These are phyloP conservation scores for Hypena proboscidalis DNA, from an alignment of 2,888 invertebrate species.

Conservation along the genomic window DNA sequence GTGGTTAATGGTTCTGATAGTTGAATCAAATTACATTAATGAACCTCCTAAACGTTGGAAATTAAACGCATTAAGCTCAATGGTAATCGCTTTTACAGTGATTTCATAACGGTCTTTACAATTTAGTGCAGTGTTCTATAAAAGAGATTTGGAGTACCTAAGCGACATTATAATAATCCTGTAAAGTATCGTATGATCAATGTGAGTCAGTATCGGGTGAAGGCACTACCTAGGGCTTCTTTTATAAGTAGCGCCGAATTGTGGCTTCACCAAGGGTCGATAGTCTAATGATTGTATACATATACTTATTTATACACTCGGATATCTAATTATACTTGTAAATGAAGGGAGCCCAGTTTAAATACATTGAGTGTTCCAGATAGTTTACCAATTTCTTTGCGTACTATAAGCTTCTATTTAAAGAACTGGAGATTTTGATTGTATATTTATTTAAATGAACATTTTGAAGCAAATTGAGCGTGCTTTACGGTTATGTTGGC, in stretches of 20 bases:
- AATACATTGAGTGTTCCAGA: constrained; percentile 17
- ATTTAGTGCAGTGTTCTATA: no score
- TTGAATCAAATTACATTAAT: no score
- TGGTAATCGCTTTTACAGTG: no score
- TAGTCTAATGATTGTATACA: constrained; percentile 41
- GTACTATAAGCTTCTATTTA: not conserved
- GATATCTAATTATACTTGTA: constrained; percentile 46
- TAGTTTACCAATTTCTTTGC: constrained; percentile 14
- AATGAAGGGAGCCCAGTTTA: constrained; percentile 32
- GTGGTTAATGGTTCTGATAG: no score
- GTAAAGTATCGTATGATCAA: constrained; percentile 46
- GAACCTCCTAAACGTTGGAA: no score
- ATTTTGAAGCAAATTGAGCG: no score
- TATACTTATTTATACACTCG: constrained; percentile 10
- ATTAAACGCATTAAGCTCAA: no score
- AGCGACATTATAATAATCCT: constrained; percentile 39
- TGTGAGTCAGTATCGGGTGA: constrained; percentile 63
- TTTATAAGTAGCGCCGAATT: constrained; percentile 68
- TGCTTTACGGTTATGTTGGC: no score
- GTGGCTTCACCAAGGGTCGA: constrained; percentile 69
- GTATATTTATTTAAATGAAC: no score
- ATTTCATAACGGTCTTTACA: no score
- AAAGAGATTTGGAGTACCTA: no score
- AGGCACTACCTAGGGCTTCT: constrained; percentile 70
- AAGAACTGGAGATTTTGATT: not conserved